phyloP scores from a whole-genome alignment of 2,888 invertebrate genomes.

The Rhagonycha fulva region DNA sequence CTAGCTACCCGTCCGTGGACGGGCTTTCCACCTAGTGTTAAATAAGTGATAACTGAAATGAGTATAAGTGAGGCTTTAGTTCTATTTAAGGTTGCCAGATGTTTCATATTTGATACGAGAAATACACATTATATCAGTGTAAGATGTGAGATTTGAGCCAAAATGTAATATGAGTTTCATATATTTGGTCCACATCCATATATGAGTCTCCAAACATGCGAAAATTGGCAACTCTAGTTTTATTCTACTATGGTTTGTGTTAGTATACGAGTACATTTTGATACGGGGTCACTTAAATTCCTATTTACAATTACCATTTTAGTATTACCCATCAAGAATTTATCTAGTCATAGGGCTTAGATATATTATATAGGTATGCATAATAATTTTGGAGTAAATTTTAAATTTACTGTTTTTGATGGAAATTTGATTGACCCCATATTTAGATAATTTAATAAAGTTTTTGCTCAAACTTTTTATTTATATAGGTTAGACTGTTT shows the following conservation, averaged over 20 bases:
- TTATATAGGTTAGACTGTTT: neutral
- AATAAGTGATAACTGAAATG: too few species aligned
- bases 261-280: neutral
- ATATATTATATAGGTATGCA: neutral
- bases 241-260: neutral
- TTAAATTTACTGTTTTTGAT: neutral
- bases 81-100: too few species aligned
- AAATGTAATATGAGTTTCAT: too few species aligned
- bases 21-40: too few species aligned
- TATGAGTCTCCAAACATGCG: too few species aligned
- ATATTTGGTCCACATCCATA: too few species aligned
- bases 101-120: too few species aligned
- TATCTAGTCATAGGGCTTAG: neutral
- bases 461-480: neutral
- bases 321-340: neutral
- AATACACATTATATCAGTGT: too few species aligned
- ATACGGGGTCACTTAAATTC: neutral
- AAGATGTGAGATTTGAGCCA: too few species aligned
- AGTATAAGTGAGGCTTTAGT: too few species aligned
- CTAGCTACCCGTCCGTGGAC: too few species aligned
- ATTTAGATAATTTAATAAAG: neutral
- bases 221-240: neutral
- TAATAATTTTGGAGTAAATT: neutral
- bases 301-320: neutral
- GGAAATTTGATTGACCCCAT: neutral